A percentile compares a stretch with the other conserved stretches of the same genome.
Evolutionary conservation across 2,888 invertebrate genomes (phyloP).

Genomic region (Acrocyrtus sp.): DNA sequence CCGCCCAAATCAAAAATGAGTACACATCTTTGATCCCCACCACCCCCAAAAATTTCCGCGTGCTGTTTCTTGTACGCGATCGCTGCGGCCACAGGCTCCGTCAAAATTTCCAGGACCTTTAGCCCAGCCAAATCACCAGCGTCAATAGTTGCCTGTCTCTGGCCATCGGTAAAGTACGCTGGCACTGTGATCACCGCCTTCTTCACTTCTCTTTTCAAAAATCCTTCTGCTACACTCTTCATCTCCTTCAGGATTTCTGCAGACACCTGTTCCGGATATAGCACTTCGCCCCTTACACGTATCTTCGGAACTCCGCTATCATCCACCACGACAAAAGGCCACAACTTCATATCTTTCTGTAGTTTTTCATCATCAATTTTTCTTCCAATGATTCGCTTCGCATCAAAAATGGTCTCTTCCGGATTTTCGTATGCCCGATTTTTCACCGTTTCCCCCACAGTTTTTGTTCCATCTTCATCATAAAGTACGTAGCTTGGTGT

Average conservation of each 20-base stretch:
- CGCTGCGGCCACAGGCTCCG: conserved; percentile 73
- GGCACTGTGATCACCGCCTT: conserved; percentile 84
- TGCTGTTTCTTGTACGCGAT: conserved; percentile 29
- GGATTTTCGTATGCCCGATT: conserved; percentile 75
- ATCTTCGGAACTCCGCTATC: conserved; percentile 71
- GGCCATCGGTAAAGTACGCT: conserved; percentile 78
- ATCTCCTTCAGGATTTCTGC: conserved; percentile 36
- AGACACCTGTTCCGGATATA: conserved; percentile 48
- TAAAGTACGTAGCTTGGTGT: conserved; percentile 38
- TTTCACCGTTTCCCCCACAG: conserved; percentile 78
- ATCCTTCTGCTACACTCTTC: conserved; percentile 29
- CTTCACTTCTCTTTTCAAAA: conserved; percentile 68
- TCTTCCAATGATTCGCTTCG: conserved; percentile 63
- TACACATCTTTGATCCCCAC: conserved; percentile 8
- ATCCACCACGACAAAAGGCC: conserved; percentile 44
- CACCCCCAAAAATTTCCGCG: background rate
- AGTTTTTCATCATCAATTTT: conserved; percentile 19
- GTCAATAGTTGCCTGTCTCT: conserved; percentile 80
- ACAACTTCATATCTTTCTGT: conserved; percentile 36
- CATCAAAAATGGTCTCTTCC: conserved; percentile 71
- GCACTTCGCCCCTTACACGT: conserved; percentile 57
- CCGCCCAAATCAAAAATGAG: conserved; percentile 55
- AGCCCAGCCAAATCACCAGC: conserved; percentile 83
- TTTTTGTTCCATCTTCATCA: background rate
- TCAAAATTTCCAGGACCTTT: conserved; percentile 87